Conservation (phyloP, 1,140 invertebrate species). For the Drosophila orena region DNA sequence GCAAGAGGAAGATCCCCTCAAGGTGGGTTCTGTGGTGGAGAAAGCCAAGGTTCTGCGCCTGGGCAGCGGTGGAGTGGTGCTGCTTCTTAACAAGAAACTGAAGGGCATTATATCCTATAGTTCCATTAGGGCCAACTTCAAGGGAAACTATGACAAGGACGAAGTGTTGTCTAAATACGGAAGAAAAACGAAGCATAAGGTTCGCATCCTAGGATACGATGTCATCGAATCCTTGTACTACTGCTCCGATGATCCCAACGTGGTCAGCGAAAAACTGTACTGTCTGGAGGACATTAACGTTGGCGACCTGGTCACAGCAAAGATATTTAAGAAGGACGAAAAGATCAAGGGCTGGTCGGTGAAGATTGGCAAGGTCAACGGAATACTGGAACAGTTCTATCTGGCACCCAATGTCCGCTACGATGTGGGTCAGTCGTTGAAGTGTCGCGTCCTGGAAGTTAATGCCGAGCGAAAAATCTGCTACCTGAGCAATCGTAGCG, state of each 20-base stretch:
- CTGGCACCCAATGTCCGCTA: conserved; percentile 55
- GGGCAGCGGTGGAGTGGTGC: conserved; percentile 86
- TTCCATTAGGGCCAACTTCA: conserved; percentile 85
- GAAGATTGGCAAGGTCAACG: conserved; percentile 69
- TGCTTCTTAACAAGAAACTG: conserved; percentile 86
- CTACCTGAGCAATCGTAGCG: conserved; percentile 85
- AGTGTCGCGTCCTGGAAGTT: conserved; percentile 85
- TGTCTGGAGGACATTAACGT: conserved; percentile 85
- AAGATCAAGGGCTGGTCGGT: conserved; percentile 79
- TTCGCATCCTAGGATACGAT: conserved; percentile 87
- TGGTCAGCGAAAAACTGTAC: conserved; percentile 86
- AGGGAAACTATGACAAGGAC: conserved; percentile 85
- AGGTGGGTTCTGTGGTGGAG: conserved; percentile 86
- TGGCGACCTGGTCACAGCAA: conserved; percentile 86
- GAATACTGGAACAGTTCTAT: conserved; percentile 71
- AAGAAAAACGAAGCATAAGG: conserved; percentile 86
- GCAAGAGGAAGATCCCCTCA: conserved; percentile 61
- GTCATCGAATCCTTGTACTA: conserved; percentile 87
- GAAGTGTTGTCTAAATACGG: conserved; percentile 85
- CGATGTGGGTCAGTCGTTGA: conserved; percentile 56
- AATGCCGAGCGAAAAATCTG: conserved; percentile 81
- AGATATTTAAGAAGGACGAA: conserved; percentile 77
- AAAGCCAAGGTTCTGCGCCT: conserved; percentile 85
- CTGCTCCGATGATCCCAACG: conserved; percentile 86
- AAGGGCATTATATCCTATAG: conserved; percentile 87